Percentiles rank a stretch among this genome's conserved stretches.
phyloP scores from a whole-genome alignment of 2,888 invertebrate genomes.

The Scaptomyza tumidula region DNA sequence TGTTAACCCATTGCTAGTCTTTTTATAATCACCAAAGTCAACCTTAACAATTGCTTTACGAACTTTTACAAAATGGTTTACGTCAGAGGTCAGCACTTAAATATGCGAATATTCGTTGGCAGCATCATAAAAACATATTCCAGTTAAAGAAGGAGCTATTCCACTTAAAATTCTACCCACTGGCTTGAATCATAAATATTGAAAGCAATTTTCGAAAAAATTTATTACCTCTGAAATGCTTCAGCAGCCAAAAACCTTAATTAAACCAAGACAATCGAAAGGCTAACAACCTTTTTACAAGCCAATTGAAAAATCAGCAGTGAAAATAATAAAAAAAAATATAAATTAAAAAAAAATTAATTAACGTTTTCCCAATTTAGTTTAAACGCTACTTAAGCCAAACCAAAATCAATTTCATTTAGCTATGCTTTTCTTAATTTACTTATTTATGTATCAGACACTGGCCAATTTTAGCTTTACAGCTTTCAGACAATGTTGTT shows the following conservation, averaged over 20 bases:
- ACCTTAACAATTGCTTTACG: slow-evolving; percentile 3
- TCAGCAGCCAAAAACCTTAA: slow-evolving; percentile 4
- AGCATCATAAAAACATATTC: background rate
- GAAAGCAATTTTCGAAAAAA: background rate
- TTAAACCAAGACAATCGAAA: background rate
- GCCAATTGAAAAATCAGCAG: slow-evolving; percentile 15
- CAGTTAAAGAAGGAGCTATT: slow-evolving; percentile 1
- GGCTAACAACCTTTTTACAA: slow-evolving; percentile 4
- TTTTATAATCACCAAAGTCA: background rate
- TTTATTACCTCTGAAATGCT: slow-evolving; percentile 1
- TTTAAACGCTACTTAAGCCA: slow-evolving; percentile 24
- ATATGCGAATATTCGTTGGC: slow-evolving; percentile 2
- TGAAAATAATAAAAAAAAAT: background rate
- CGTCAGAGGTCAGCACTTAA: background rate
- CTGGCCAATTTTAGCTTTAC: background rate
- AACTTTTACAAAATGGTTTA: slow-evolving; percentile 5
- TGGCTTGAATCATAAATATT: background rate
- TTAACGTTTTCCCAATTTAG: slow-evolving; percentile 19
- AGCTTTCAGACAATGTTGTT: background rate
- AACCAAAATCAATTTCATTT: slow-evolving; percentile 24
- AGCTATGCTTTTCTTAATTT: slow-evolving; percentile 6
- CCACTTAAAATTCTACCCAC: background rate
- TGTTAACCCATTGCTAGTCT: slow-evolving; percentile 11
- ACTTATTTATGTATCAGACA: background rate
- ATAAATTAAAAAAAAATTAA: slow-evolving; percentile 26